Base-by-base conservation (phyloP, 2,113 vertebrate genomes). In the Mesembrinibis cayennensis region DNA sequence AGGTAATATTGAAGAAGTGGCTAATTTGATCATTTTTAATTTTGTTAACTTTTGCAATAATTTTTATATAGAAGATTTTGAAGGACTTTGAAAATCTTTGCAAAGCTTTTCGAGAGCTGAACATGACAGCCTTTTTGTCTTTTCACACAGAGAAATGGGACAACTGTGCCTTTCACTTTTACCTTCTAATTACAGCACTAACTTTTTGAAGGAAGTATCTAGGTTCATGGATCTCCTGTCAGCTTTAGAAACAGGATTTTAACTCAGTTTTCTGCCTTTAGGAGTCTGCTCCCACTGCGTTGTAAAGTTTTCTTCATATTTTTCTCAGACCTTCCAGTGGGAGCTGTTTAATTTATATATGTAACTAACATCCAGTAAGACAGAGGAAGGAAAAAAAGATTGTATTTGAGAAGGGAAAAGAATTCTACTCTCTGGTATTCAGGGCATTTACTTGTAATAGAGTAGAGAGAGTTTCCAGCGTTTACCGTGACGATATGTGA, bases 231-330 rank as follows among this genome's bases (percentile, higher is more conserved):
- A 40, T 91, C 36, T 78, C 6, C 19, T 77, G 2, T 52, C 13
- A 76, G 17, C 29, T 82, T 27, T 42, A 65, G 23, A 76, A 15
- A 47, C 4, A 76, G 10, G 8, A 47, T 80, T 95, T 61, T 12
- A 58, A 25, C 6, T 34, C 7, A 2, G 10, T 34, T 72, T 79
- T 85, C 10, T 78, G 3, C 18, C 25, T 76, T 82, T 47, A 73
- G 4, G 42, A 42, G 10, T 2, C 7, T 8, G 18, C 13, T 59
- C 10, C 14, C 7, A 9, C 4, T 21, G 7, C 6, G 0, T 32
- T 78, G 3, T 65, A 72, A 71, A 76, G 8, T 11, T 67, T 72
- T 4, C 3, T 91, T 59, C 7, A 0, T 45, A 17, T 83, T 95
- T 90, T 86, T 59, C 25, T 44, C 29, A 80, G 15, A 50, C 2